Conservation (phyloP, 2,888 invertebrate species). For the Euplexia lucipara region DNA sequence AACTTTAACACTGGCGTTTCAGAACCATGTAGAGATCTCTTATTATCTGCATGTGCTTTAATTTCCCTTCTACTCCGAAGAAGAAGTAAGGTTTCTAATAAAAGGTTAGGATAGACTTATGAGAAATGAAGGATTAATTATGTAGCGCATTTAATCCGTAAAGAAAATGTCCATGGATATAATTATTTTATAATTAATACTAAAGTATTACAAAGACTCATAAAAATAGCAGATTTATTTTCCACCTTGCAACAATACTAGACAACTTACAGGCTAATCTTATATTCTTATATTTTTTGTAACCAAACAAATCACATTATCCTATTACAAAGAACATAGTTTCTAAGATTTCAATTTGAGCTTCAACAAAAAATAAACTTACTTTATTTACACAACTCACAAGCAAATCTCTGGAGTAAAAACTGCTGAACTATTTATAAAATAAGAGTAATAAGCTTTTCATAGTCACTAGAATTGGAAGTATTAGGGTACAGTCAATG, state of each 20-base stretch:
- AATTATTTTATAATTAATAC: conserved; percentile 18
- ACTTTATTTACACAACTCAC: neutral
- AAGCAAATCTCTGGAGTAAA: neutral
- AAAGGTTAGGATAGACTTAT: neutral
- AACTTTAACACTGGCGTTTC: no score
- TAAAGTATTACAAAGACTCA: conserved; percentile 22
- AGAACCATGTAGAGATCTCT: no score
- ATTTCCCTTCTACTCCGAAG: no score
- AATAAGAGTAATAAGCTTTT: conserved; percentile 5
- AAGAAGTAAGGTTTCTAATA: no score
- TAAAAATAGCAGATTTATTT: conserved; percentile 34
- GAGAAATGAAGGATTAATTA: conserved; percentile 9
- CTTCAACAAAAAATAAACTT: conserved; percentile 17
- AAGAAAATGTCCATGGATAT: conserved; percentile 1
- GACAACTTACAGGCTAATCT: conserved; percentile 17
- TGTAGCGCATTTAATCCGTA: conserved; percentile 2
- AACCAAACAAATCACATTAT: conserved; percentile 14
- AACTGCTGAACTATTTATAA: neutral
- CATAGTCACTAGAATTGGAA: conserved; percentile 1
- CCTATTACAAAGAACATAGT: conserved; percentile 7
- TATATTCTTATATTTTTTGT: neutral
- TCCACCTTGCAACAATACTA: conserved; percentile 21
- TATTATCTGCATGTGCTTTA: no score
- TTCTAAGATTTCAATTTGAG: conserved; percentile 17
- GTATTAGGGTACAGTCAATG: conserved; percentile 18